Percentiles rank a stretch among this genome's conserved stretches.
Evolutionary conservation across 2,888 invertebrate genomes (phyloP).

Genomic region (Hydraecia micacea): DNA sequence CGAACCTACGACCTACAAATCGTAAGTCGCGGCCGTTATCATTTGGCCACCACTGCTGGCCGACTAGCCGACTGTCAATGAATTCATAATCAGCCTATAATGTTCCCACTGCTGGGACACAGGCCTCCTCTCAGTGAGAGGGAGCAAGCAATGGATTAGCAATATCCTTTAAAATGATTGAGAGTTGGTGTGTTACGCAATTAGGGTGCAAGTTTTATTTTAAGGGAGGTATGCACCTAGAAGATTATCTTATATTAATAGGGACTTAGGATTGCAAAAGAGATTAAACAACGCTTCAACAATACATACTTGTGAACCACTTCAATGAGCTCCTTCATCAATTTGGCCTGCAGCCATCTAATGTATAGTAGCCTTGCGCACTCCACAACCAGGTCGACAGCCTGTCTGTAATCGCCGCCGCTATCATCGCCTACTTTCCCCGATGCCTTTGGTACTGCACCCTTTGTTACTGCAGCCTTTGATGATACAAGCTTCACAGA

Average conservation of each 20-base stretch:
- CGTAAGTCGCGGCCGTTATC: too few relatives aligned
- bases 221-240: neutral
- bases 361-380: slow-evolving; percentile 80
- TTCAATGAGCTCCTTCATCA: slow-evolving; percentile 77
- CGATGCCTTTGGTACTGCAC: slow-evolving; percentile 53
- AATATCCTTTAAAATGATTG: neutral
- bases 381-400: slow-evolving; percentile 77
- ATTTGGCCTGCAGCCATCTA: slow-evolving; percentile 81
- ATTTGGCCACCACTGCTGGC: too few relatives aligned
- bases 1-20: too few relatives aligned
- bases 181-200: neutral
- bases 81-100: too few relatives aligned
- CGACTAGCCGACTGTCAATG: too few relatives aligned
- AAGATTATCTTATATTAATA: neutral
- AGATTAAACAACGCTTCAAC: neutral
- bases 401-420: slow-evolving; percentile 78
- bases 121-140: too few relatives aligned
- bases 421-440: slow-evolving; percentile 69
- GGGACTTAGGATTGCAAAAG: neutral
- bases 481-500: slow-evolving; percentile 10
- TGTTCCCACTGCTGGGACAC: too few relatives aligned
- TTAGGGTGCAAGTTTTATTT: neutral
- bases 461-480: slow-evolving; percentile 6
- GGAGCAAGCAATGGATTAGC: neutral
- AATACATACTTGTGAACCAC: slow-evolving; percentile 75